A percentile compares a stretch with the other conserved stretches of the same genome.
Conservation (phyloP, 2,113 vertebrate genomes). For the Lepidothrix coronata region DNA sequence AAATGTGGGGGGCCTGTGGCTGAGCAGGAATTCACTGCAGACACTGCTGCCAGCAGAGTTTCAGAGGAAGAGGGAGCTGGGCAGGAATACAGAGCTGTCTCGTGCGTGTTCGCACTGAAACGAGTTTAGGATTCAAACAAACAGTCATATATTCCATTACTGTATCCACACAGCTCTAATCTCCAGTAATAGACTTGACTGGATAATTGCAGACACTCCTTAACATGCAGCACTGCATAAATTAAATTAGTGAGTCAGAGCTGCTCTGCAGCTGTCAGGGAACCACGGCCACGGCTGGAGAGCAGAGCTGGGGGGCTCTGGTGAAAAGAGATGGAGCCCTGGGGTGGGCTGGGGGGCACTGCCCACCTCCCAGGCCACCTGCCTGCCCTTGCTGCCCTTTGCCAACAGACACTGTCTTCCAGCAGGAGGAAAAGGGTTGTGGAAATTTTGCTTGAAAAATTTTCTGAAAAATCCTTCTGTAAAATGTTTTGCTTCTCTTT, state of each 20-base stretch:
- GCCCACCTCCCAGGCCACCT: rapidly evolving
- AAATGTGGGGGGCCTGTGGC: rapidly evolving
- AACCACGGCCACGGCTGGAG: rapidly evolving
- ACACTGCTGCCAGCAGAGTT: rapidly evolving
- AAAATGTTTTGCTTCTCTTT: background rate
- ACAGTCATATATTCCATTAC: background rate
- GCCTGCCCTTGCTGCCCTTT: rapidly evolving
- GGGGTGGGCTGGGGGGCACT: rapidly evolving
- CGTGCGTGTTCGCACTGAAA: background rate
- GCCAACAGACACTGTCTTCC: rapidly evolving
- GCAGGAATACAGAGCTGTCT: background rate
- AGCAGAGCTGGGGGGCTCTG: rapidly evolving
- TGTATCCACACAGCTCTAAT: background rate
- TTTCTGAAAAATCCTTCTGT: too few relatives aligned
- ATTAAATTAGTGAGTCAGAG: background rate
- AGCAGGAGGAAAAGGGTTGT: rapidly evolving
- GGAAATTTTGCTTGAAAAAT: background rate
- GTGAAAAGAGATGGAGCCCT: rapidly evolving
- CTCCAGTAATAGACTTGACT: background rate
- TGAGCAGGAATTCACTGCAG: rapidly evolving
- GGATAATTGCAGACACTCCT: background rate
- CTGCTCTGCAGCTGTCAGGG: background rate
- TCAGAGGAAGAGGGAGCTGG: background rate
- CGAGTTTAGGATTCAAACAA: background rate
- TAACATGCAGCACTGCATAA: background rate